Base-by-base conservation (phyloP, 2,888 invertebrate genomes). In the Oscheius sp. region DNA sequence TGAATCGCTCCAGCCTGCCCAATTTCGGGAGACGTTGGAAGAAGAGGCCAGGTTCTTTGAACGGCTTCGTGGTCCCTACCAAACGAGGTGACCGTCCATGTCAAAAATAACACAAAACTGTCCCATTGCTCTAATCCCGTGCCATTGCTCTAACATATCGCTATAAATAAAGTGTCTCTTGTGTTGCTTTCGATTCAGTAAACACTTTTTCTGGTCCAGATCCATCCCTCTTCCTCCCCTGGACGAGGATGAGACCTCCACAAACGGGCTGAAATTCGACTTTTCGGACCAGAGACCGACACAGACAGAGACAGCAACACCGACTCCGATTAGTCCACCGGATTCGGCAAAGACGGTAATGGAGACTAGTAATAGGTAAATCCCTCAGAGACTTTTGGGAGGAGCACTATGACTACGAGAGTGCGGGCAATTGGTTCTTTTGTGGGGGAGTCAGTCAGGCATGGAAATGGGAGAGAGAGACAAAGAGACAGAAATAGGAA, bases 41-140 rank as follows among this genome's bases (percentile, higher is more conserved):
- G 85, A 89, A 32, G 90, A 90, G 77, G 89, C 89, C 3, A 85
- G 86, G 79, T 87, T 86, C 21, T 90, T 89, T 73, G 82, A 84
- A n/a, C 47, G 60, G 21, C 65, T 76, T 21, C 75, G 82, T n/a
- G 81, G 79, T 37, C 77, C 78, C 32, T 79, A 77, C 55, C 70
- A 77, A 48, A 79, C 80, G 51, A 78, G 81, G 82, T 82, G 76
- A 77, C 33, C 29, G 9, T 33, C n/a, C 35, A 32, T 65, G 50
- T 65, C 29, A 42, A 42, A 42, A 42, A 3, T 42, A 42, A 42
- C 42, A 29, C 42, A 33, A 48, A 47, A 21, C 21, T 21, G 21
- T 21, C 21, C 21, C 21, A 21, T 21, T 21, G 21, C 21, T 21
- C 21, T 21, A 21, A 21, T 21, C 21, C 21, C 21, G 21, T 35